Percentiles rank a stretch among this genome's conserved stretches.
phyloP scores from a whole-genome alignment of 1,140 invertebrate species.

The Colletes gigas region DNA sequence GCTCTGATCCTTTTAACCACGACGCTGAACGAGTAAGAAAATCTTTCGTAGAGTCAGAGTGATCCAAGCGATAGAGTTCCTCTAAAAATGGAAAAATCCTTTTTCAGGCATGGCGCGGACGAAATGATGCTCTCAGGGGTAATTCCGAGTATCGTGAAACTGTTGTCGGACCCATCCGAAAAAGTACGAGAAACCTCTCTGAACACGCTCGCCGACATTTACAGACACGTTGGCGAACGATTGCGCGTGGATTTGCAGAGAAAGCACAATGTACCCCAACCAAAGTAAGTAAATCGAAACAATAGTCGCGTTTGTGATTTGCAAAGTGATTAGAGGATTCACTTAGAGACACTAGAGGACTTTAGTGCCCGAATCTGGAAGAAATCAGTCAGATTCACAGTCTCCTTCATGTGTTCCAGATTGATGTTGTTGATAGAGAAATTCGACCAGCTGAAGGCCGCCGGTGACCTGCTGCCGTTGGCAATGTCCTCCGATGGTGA shows the following conservation, averaged over 20 bases:
- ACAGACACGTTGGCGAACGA: slow-evolving; percentile 95
- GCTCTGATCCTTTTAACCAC: slow-evolving; percentile 89
- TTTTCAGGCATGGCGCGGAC: slow-evolving; percentile 89
- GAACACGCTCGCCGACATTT: slow-evolving; percentile 93
- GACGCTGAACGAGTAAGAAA: slow-evolving; percentile 90
- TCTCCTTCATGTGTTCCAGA: slow-evolving; percentile 59
- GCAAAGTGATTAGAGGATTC: no score
- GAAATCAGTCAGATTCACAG: neutral
- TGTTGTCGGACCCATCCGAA: slow-evolving; percentile 94
- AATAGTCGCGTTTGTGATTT: slow-evolving; percentile 16
- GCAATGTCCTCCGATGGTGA: slow-evolving; percentile 82
- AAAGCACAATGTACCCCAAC: slow-evolving; percentile 89
- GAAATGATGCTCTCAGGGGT: slow-evolving; percentile 90
- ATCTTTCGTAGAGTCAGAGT: neutral
- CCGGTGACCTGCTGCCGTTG: slow-evolving; percentile 90
- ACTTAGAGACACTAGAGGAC: no score
- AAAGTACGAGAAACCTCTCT: slow-evolving; percentile 93
- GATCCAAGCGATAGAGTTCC: no score
- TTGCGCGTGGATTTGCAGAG: slow-evolving; percentile 91
- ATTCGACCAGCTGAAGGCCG: slow-evolving; percentile 92
- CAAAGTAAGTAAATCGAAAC: slow-evolving; percentile 84
- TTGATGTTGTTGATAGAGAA: slow-evolving; percentile 88
- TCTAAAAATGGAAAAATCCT: no score
- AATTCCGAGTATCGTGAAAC: slow-evolving; percentile 90
- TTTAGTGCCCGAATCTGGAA: neutral